These are phyloP conservation scores for Coptodon rendalli DNA, from an alignment of 2,113 vertebrate genomes.

Conservation along the genomic window DNA sequence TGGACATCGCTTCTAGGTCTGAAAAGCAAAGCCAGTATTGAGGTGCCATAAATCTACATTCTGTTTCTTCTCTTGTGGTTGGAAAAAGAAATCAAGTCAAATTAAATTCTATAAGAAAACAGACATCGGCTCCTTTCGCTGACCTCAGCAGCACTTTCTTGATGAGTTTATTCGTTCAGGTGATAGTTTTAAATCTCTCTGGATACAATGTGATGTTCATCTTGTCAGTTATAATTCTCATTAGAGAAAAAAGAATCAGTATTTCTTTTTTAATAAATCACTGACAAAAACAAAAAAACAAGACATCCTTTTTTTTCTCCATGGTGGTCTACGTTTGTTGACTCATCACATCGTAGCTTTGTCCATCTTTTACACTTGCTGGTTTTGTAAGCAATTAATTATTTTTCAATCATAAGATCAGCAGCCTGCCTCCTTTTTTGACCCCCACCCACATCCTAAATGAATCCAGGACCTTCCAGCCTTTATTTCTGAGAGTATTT, in stretches of 20 bases:
- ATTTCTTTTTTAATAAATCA: not conserved
- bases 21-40: not conserved
- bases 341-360: not conserved
- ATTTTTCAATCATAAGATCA: not conserved
- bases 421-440: not conserved
- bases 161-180: not conserved
- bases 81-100: not conserved
- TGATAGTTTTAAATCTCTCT: not conserved
- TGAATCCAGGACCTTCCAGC: not conserved
- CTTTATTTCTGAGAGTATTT: not conserved
- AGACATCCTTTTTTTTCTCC: rapidly evolving
- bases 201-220: not conserved
- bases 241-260: not conserved
- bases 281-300: not conserved
- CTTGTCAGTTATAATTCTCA: not conserved
- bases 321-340: not conserved
- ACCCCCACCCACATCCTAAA: rapidly evolving
- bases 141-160: not conserved
- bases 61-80: not conserved
- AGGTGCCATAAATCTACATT: not conserved
- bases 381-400: not conserved
- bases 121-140: not conserved
- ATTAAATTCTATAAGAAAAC: not conserved
- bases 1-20: not conserved
- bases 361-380: not conserved